These are phyloP conservation scores for Ianthella basta DNA, from an alignment of 37 sponge, comb jelly and placozoan genomes.

Conservation along the genomic window DNA sequence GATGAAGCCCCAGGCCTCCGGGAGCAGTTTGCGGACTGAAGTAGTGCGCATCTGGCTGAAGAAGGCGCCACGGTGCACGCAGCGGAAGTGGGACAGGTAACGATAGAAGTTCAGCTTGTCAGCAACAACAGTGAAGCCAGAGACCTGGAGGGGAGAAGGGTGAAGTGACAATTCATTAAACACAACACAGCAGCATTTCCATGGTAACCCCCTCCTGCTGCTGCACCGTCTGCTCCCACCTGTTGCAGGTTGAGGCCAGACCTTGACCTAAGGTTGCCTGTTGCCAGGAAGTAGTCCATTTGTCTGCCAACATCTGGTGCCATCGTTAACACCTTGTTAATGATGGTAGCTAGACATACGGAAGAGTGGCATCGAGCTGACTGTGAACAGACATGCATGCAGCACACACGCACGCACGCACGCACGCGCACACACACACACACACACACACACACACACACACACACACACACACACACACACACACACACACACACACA, in stretches of 20 bases:
- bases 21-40: conserved; percentile 89
- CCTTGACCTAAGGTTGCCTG: conserved; percentile 81
- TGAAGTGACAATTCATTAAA: background rate
- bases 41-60: conserved; percentile 96
- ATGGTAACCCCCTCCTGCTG: background rate
- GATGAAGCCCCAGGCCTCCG: conserved; percentile 98
- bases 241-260: conserved; percentile 88
- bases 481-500: no score
- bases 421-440: no score
- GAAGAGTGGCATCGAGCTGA: no score
- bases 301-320: conserved; percentile 71
- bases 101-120: conserved; percentile 96
- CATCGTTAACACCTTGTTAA: conserved; percentile 25
- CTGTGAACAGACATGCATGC: no score
- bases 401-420: no score
- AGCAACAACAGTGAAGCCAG: conserved; percentile 95
- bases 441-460: no score
- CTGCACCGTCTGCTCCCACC: conserved; percentile 30
- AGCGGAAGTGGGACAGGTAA: conserved; percentile 95
- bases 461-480: no score
- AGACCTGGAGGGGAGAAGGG: conserved; percentile 34
- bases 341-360: no score
- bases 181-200: background rate
- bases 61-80: conserved; percentile 97
- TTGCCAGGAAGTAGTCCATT: conserved; percentile 89